Conservation (phyloP, 2,888 invertebrate species). For the Rugalucina vietnamica region DNA sequence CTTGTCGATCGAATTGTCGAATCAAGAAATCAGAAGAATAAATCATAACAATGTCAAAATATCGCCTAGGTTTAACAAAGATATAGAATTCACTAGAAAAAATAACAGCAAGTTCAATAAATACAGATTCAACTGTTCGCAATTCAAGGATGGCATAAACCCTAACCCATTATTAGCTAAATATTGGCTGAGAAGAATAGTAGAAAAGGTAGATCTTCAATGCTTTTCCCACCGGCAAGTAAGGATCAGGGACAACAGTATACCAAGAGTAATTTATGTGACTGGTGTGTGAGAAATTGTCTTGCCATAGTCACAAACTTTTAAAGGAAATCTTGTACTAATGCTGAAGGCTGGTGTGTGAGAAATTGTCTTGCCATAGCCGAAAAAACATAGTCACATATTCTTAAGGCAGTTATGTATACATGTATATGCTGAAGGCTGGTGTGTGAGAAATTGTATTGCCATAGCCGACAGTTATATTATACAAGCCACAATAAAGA, state of each 20-base stretch:
- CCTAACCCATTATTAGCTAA: not conserved
- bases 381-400: no score
- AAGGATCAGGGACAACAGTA: not conserved
- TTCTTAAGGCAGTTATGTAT: no score
- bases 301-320: no score
- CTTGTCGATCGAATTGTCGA: not conserved
- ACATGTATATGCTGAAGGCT: no score
- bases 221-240: not conserved
- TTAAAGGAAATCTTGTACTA: no score
- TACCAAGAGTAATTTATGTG: not conserved
- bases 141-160: not conserved
- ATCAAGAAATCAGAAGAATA: not conserved
- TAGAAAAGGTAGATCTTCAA: not conserved
- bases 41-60: not conserved
- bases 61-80: not conserved
- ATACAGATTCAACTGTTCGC: not conserved
- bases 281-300: not conserved
- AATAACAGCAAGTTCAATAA: not conserved
- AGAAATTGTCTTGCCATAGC: slow-evolving; percentile 4
- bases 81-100: not conserved
- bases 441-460: not conserved
- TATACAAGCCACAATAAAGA: no score
- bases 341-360: not conserved
- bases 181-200: not conserved
- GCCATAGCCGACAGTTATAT: not conserved